Base-by-base conservation (phyloP, 2,113 vertebrate species). In the Corvus cornix region DNA sequence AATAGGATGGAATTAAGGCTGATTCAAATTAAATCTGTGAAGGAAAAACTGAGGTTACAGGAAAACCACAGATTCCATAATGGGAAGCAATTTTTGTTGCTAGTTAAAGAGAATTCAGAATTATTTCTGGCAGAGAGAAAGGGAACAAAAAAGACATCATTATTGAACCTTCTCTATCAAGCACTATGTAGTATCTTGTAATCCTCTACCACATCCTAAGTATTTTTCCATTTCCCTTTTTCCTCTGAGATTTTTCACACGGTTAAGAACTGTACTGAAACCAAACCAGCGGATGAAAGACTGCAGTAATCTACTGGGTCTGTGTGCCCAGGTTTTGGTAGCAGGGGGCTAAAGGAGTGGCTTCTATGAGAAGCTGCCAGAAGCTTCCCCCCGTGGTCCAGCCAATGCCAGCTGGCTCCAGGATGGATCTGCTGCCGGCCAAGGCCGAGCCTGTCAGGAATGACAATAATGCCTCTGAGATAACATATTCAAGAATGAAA, bases 11-110 rank as follows among this genome's bases (percentile, higher is more conserved):
- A 78, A 82, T 70, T 67, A 87, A 77, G 37, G n/a, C 19, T 78
- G 51, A 81, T 74, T 74, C 41, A 84, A 87, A 84, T 75, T 56
- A 80, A 93, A 78, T 37, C 74, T 63, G 17, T 67, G 74, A 93
- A 84, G 66, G 60, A 81, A 93, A 93, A 89, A 79, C 1, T 63
- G 56, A 93, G 39, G 56, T 63, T 89, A 79, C 82, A 87, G 46
- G 64, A 95, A 92, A 93, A 85, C 51, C 69, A 89, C 76, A 85
- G 58, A 72, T 67, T 87, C 39, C 27, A 5, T n/a, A 58, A 84
- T 0, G 1, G 33, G 69, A 75, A 87, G 46, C 56, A 75, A 30
- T 76, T 76, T 90, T 51, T 89, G 15, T 70, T 92, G 56, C 3
- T 5, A 74, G 48, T 41, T 84, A 24, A 78, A 70, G 11, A 87